Evolutionary conservation across 2,888 invertebrate genomes (phyloP).

Genomic region (Rambutsinella grinnellia): DNA sequence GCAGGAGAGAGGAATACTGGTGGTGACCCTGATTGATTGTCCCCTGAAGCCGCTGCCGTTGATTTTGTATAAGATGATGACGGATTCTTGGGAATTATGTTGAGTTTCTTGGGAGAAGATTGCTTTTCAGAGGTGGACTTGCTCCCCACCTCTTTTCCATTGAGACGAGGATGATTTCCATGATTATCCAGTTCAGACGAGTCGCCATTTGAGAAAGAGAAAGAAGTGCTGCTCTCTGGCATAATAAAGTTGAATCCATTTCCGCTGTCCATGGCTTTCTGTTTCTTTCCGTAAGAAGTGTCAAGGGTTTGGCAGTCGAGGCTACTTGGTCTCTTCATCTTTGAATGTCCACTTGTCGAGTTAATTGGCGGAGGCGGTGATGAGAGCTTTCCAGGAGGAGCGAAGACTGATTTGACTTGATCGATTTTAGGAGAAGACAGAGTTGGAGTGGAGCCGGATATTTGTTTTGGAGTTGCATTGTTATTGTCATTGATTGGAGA

Average conservation of each 20-base stretch:
- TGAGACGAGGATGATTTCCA: slow-evolving; percentile 11
- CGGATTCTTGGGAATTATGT: slow-evolving; percentile 18
- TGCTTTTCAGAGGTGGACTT: background rate
- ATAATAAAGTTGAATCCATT: background rate
- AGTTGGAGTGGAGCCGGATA: slow-evolving; percentile 26
- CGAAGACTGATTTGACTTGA: slow-evolving; percentile 15
- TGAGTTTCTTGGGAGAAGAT: slow-evolving; percentile 6
- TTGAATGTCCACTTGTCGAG: slow-evolving; percentile 7
- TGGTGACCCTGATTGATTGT: slow-evolving; percentile 31
- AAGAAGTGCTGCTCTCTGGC: background rate
- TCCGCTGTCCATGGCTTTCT: background rate
- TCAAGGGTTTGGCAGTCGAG: slow-evolving; percentile 7
- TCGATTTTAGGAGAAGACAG: slow-evolving; percentile 31
- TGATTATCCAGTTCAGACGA: background rate
- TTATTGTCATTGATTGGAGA: slow-evolving; percentile 18
- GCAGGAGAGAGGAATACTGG: slow-evolving; percentile 25
- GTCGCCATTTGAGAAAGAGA: background rate
- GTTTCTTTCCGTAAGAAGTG: slow-evolving; percentile 23
- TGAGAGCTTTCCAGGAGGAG: slow-evolving; percentile 19
- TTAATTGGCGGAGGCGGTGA: slow-evolving; percentile 23
- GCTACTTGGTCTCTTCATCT: slow-evolving; percentile 31
- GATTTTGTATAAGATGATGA: slow-evolving; percentile 4
- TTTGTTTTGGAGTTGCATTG: slow-evolving; percentile 45
- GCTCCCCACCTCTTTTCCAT: slow-evolving; percentile 2
- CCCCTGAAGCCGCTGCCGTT: background rate